Percentiles rank a stretch among this genome's conserved stretches.
Conservation (phyloP, 2,797 vertebrate genomes). For the Falco cherrug region DNA sequence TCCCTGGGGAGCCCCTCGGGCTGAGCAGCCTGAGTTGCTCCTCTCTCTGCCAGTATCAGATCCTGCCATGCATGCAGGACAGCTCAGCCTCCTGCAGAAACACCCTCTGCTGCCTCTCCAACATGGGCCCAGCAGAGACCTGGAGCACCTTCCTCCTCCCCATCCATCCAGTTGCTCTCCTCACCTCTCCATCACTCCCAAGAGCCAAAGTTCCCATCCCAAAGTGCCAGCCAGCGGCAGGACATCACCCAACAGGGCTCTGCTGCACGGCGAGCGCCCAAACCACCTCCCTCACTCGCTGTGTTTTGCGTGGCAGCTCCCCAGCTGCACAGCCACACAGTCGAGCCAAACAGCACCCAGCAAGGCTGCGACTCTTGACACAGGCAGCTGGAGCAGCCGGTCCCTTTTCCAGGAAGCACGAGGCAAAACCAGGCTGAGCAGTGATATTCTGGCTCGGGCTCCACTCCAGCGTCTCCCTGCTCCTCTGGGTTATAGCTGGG, state of each 20-base stretch:
- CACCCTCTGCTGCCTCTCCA: neutral
- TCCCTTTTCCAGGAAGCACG: rapidly evolving
- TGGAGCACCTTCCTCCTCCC: neutral
- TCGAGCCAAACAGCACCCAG: neutral
- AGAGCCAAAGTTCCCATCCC: neutral
- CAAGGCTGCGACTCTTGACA: rapidly evolving
- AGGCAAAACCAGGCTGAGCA: neutral
- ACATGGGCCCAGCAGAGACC: neutral
- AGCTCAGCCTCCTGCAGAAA: neutral
- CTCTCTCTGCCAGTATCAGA: neutral
- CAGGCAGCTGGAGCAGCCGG: neutral
- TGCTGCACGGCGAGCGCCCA: rapidly evolving
- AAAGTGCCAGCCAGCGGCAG: neutral
- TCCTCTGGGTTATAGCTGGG: neutral
- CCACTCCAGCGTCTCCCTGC: neutral
- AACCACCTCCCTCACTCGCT: neutral
- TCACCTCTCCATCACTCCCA: neutral
- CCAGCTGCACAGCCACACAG: neutral
- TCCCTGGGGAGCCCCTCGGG: neutral
- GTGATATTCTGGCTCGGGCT: neutral
- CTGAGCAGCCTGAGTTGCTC: neutral
- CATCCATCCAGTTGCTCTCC: neutral
- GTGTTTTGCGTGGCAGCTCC: neutral
- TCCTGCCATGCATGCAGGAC: rapidly evolving
- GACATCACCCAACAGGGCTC: rapidly evolving